phyloP scores from a whole-genome alignment of 2,797 vertebrate species.

The Meda fulgida region DNA sequence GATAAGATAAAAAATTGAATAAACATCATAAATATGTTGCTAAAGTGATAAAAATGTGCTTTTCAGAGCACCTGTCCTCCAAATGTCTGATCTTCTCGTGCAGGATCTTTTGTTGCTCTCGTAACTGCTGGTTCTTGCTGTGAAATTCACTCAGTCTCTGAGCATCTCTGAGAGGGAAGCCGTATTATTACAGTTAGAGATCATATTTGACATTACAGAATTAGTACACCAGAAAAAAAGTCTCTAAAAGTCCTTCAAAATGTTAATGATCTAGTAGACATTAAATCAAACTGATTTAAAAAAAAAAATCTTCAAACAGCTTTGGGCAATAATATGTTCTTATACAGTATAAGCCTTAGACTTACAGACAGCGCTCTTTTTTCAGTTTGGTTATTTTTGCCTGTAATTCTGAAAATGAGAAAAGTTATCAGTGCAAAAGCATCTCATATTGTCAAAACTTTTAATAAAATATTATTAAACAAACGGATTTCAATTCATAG shows the following conservation, averaged over 20 bases:
- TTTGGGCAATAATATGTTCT: not conserved
- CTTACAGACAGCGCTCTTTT: conserved; percentile 94
- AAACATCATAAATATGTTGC: conserved; percentile 71
- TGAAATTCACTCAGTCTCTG: conserved; percentile 92
- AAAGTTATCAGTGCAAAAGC: not conserved
- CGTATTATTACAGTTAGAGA: not conserved
- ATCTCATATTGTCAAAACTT: not conserved
- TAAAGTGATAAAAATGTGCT: conserved; percentile 68
- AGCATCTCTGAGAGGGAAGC: conserved; percentile 84
- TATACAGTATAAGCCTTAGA: conserved; percentile 67
- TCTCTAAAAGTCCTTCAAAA: not conserved
- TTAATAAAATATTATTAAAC: not conserved
- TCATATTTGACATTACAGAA: not conserved
- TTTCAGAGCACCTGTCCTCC: conserved; percentile 85
- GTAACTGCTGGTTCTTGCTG: conserved; percentile 90
- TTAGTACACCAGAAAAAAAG: not conserved
- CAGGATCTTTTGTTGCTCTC: conserved; percentile 89
- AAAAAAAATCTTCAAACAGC: not conserved
- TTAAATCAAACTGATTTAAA: not conserved
- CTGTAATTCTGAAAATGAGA: conserved; percentile 81
- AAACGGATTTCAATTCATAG: not conserved
- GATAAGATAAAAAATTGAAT: not conserved
- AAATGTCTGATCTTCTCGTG: conserved; percentile 86
- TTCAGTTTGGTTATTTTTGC: conserved; percentile 92
- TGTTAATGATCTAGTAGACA: not conserved